Conservation (phyloP, 1,140 invertebrate genomes). For the Solenopsis invicta region DNA sequence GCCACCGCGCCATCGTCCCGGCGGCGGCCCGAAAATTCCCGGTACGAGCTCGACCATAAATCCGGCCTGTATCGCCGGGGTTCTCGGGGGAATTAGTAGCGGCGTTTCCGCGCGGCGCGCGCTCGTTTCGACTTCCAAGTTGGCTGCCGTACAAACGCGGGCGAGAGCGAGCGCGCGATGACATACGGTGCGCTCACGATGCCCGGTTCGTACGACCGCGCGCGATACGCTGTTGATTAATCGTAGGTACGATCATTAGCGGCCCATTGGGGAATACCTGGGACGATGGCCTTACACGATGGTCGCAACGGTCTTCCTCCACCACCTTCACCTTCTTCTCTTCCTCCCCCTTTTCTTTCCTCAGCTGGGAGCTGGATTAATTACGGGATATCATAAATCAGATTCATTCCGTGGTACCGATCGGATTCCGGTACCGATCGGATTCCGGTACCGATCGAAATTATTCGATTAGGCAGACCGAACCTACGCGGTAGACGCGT, state of each 20-base stretch:
- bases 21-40: conserved; percentile 44
- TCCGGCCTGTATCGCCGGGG: conserved; percentile 48
- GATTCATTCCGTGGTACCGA: conserved; percentile 37
- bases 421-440: conserved; percentile 46
- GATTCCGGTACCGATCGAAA: conserved; percentile 58
- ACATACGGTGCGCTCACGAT: conserved; percentile 43
- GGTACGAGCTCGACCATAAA: conserved; percentile 57
- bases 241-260: conserved; percentile 80
- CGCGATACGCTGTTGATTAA: conserved; percentile 76
- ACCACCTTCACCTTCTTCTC: background rate
- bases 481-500: conserved; percentile 14
- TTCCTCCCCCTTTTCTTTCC: conserved; percentile 49
- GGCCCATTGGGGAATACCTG: conserved; percentile 76
- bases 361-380: conserved; percentile 73
- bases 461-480: conserved; percentile 58
- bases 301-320: conserved; percentile 28
- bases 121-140: conserved; percentile 40
- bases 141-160: conserved; percentile 3
- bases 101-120: conserved; percentile 34
- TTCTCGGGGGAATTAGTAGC: conserved; percentile 52
- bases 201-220: background rate
- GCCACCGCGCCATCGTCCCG: background rate
- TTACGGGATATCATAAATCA: conserved; percentile 80
- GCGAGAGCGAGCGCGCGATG: conserved; percentile 30
- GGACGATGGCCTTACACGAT: conserved; percentile 75